Evolutionary conservation across 2,888 invertebrate genomes (phyloP), one percentile per base, ranked within the genome.

Genomic region (Synanthedon myopaeformis): DNA sequence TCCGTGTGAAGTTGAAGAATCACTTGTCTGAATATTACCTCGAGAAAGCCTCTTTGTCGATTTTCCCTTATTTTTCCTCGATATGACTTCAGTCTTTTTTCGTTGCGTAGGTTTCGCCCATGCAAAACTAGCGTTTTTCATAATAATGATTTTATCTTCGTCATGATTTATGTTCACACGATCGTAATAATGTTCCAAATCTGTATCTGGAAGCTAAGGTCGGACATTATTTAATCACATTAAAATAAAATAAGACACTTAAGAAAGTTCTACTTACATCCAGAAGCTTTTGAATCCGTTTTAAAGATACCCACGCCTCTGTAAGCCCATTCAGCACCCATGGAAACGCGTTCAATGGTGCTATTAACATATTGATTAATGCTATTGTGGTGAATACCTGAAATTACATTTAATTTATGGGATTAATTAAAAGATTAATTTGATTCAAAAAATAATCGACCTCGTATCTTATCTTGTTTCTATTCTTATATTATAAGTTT

Each of bases 301-400:
- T 94, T 5, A 97, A 79, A 0, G 98, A 98, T 0, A 99, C 96
- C 94, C 96, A 96, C 0, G 98, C 96, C 81, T 99, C 98, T 49
- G 97, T 93, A 3, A 99, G 84, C 0, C 98, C 99, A 79, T 98
- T 99, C 17, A 99, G 83, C 3, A 99, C 98, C 98, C 99, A 99
- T 0, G 99, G 99, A 78, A 99, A 97, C 0, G 98, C 96, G 82
- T 99, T 99, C 56, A 99, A 79, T 0, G 99, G 99, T 53, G 93
- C 91, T 64, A 99, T 98, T 56, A 99, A 87, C 95, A 99, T 98
- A 74, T 98, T 96, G 57, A 99, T 91, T 54, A 99, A 86, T 0
- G 99, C 97, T 61, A 99, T 92, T 60, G 95, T 95, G 0, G 99
- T 98, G 69, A 99, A 99, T 1, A 96, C 87, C 85, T 87, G 67